A percentile compares a stretch with the other conserved stretches of the same genome.
Conservation (phyloP, 2,888 invertebrate species). For the Timema podura region DNA sequence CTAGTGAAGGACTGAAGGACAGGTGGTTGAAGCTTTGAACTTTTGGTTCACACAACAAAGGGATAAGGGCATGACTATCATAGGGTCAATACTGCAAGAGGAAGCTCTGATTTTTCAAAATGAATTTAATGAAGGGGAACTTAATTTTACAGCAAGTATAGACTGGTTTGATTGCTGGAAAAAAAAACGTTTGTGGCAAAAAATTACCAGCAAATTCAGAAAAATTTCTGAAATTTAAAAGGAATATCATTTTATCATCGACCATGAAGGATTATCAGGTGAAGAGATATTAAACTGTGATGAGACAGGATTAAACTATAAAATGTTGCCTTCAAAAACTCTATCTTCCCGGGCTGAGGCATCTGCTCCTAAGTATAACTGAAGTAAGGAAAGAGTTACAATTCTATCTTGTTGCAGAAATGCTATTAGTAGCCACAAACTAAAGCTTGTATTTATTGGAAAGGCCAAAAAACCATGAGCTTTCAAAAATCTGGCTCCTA, state of each 20-base stretch:
- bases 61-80: background rate
- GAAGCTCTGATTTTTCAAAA: background rate
- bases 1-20: too few relatives aligned
- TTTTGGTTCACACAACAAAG: slow-evolving; percentile 2
- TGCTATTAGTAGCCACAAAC: too few relatives aligned
- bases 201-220: too few relatives aligned
- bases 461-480: too few relatives aligned
- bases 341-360: too few relatives aligned
- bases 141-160: background rate
- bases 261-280: background rate
- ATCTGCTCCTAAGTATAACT: too few relatives aligned
- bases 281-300: background rate
- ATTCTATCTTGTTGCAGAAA: too few relatives aligned
- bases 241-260: background rate
- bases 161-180: background rate
- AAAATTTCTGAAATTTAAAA: background rate
- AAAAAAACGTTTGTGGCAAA: background rate
- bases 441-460: too few relatives aligned
- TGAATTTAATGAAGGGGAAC: slow-evolving; percentile 2
- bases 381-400: too few relatives aligned
- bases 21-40: background rate
- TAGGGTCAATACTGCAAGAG: background rate
- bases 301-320: background rate
- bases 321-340: background rate
- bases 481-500: too few relatives aligned